Evolutionary conservation across 2,888 invertebrate species (phyloP), one percentile per base, ranked within the genome.

Genomic region (Chouioia cunea): DNA sequence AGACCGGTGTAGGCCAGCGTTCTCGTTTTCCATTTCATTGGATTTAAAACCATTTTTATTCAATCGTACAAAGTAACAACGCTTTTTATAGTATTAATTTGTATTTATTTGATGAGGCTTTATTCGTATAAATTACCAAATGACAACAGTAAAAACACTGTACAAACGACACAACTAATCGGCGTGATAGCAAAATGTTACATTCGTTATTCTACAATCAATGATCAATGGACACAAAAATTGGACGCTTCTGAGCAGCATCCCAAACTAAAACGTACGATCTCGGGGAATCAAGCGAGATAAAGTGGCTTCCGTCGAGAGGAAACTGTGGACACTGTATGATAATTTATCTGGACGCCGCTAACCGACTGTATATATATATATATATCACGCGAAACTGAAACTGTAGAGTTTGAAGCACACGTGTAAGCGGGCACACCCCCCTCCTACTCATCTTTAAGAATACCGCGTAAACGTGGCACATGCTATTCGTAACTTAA

Each of bases 11-110:
- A 82, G 0, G 76, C 70, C 0, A 83, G 65, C 10, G 69, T 82
- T 69, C 79, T 79, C 0, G 81, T 77, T 76, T 84, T 85, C 85
- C 85, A 85, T 75, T 76, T 83, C 76, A 85, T 76, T 22, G 85
- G 85, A 79, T 85, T 85, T 2, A 80, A 27, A 56, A 74, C 67
- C 83, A 84, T 85, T 22, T 72, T 75, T 76, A 54, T n/a, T n/a
- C n/a, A n/a, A 36, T 36, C 10, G 36, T 36, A 12, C 36, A 22
- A 56, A 56, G 12, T 52, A 12, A 27, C 22, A 57, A 12, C 36
- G 43, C 52, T 58, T 3, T 23, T 36, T 4, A 16, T 27, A 20
- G 16, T 44, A 14, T 16, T 56, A 59, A n/a, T 15, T 23, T 12
- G 36, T 36, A 36, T 48, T 44, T 18, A 52, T 36, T 27, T 16